Conservation (phyloP, 2,888 invertebrate genomes). For the Pelosia muscerda region DNA sequence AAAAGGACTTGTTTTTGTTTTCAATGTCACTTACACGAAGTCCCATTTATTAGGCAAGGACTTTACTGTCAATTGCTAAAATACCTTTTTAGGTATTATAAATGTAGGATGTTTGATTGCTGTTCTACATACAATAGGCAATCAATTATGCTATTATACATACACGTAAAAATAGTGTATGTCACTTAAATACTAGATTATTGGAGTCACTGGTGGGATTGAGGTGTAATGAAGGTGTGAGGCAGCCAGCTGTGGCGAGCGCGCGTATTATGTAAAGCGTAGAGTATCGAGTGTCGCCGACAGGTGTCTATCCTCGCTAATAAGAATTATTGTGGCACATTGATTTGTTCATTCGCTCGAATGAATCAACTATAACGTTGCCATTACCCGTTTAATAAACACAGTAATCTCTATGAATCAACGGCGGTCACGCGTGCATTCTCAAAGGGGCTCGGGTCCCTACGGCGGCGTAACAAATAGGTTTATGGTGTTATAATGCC, state of each 20-base stretch:
- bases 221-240: conserved; percentile 57
- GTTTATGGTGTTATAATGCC: conserved; percentile 41
- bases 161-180: conserved; percentile 31
- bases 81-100: conserved; percentile 26
- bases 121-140: background rate
- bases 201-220: conserved; percentile 43
- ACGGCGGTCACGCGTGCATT: conserved; percentile 39
- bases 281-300: conserved; percentile 68
- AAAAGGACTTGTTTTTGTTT: conserved; percentile 31
- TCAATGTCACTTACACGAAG: conserved; percentile 41
- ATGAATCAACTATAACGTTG: conserved; percentile 42
- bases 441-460: conserved; percentile 23
- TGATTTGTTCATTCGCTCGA: conserved; percentile 49
- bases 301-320: conserved; percentile 71
- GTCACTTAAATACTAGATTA: conserved; percentile 39
- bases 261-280: conserved; percentile 72
- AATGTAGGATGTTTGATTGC: background rate
- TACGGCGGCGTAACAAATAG: conserved; percentile 39
- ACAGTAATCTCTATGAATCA: conserved; percentile 45
- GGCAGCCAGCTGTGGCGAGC: conserved; percentile 57
- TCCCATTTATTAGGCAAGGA: conserved; percentile 35
- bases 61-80: conserved; percentile 25
- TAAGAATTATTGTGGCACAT: conserved; percentile 63
- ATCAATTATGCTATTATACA: background rate
- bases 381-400: conserved; percentile 46